Percentiles rank a stretch among this genome's conserved stretches.
Conservation (phyloP, 1,140 invertebrate species). For the Drosophila setifemur region DNA sequence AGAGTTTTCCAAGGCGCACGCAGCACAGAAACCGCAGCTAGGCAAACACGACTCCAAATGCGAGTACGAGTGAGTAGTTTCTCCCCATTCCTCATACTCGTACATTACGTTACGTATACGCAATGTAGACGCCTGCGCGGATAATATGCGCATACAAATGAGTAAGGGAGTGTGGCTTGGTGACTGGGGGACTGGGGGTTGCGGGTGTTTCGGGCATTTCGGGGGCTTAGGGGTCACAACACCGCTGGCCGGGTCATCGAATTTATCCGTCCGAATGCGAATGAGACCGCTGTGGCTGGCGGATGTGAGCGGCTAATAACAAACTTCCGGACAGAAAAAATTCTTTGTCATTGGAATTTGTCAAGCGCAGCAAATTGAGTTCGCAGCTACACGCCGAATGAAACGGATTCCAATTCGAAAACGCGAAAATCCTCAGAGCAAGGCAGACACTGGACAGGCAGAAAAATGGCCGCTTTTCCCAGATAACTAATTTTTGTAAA, state of each 20-base stretch:
- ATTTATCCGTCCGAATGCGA: conserved; percentile 55
- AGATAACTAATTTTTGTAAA: too few species aligned
- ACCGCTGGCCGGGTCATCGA: conserved; percentile 27
- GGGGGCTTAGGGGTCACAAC: neutral
- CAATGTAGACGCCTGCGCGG: conserved; percentile 67
- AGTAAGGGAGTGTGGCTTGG: neutral
- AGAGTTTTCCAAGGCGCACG: conserved; percentile 46
- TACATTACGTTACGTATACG: conserved; percentile 65
- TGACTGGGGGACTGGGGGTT: neutral
- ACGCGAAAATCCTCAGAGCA: conserved; percentile 22
- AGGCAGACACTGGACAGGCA: neutral
- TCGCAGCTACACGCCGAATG: conserved; percentile 46
- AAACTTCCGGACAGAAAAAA: conserved; percentile 81
- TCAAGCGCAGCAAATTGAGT: conserved; percentile 75
- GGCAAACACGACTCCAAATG: conserved; percentile 25
- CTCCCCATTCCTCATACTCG: too few species aligned
- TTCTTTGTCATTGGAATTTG: conserved; percentile 73
- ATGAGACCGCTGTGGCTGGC: conserved; percentile 10
- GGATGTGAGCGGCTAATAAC: conserved; percentile 79
- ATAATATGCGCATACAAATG: conserved; percentile 50
- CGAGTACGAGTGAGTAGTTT: too few species aligned
- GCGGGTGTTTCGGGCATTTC: too few species aligned
- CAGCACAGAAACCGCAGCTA: conserved; percentile 21
- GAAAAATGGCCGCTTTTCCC: neutral
- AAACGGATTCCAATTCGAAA: conserved; percentile 55